Conservation (phyloP, 2,113 vertebrate genomes). For the Alectura lathami region DNA sequence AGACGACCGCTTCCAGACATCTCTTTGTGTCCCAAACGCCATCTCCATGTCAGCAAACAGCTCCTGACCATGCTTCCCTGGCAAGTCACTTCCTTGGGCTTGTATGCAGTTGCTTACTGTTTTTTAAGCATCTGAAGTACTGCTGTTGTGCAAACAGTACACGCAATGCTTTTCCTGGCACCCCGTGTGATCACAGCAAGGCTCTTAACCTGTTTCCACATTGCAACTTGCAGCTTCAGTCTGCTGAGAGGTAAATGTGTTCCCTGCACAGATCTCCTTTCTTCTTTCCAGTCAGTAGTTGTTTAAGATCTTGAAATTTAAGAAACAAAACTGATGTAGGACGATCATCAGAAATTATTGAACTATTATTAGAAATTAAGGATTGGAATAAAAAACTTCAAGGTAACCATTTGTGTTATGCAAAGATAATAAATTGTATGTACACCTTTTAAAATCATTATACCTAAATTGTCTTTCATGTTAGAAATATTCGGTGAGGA, state of each 20-base stretch:
- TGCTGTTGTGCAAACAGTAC: neutral
- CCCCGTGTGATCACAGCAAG: neutral
- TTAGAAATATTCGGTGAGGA: conserved; percentile 35
- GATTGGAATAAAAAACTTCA: neutral
- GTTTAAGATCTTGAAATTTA: neutral
- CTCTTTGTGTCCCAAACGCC: fast-evolving
- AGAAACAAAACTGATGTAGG: neutral
- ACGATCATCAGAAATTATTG: neutral
- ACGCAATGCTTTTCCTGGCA: neutral
- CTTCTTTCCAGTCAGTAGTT: neutral
- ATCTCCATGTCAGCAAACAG: fast-evolving
- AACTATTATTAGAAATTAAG: neutral
- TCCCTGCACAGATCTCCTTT: neutral
- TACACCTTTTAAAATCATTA: neutral
- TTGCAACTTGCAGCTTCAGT: neutral
- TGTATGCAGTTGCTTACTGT: neutral
- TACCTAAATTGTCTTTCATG: neutral
- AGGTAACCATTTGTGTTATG: neutral
- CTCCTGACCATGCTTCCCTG: neutral
- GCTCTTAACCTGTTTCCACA: neutral
- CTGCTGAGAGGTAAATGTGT: neutral
- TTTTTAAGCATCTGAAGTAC: neutral
- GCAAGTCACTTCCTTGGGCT: fast-evolving
- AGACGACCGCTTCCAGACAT: fast-evolving
- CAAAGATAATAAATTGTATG: neutral